phyloP scores from a whole-genome alignment of 2,797 vertebrate genomes.

The Rhinophrynus dorsalis region DNA sequence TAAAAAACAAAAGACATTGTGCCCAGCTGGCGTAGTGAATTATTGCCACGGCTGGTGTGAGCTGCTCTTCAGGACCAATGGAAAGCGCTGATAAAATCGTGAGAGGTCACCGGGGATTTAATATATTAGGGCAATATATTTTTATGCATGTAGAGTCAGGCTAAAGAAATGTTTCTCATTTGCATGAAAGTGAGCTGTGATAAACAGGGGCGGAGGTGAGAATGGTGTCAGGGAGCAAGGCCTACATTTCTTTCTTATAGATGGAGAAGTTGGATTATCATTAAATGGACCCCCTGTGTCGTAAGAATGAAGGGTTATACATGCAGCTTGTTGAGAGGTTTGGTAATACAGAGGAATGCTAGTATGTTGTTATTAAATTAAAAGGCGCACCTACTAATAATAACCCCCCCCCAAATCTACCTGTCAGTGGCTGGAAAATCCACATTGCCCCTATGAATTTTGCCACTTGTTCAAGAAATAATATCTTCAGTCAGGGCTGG shows the following conservation, averaged over 20 bases:
- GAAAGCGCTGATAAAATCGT: slow-evolving; percentile 3
- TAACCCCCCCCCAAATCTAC: too few species aligned
- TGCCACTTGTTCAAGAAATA: too few species aligned
- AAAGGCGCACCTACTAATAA: too few species aligned
- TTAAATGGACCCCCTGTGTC: slow-evolving; percentile 2
- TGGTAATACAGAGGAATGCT: too few species aligned
- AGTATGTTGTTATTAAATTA: too few species aligned
- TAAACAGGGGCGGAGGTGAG: slow-evolving; percentile 6
- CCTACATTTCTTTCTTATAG: slow-evolving; percentile 14
- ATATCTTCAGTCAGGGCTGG: too few species aligned
- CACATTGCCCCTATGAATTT: too few species aligned
- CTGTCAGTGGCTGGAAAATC: too few species aligned
- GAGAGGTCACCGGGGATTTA: not conserved
- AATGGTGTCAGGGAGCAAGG: not conserved
- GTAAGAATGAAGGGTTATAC: too few species aligned
- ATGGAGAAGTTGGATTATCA: slow-evolving; percentile 5
- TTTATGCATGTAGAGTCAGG: slow-evolving; percentile 10
- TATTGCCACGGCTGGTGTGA: slow-evolving; percentile 17
- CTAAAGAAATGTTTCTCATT: slow-evolving; percentile 26
- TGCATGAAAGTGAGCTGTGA: slow-evolving; percentile 18
- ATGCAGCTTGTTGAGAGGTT: too few species aligned
- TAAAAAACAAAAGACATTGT: slow-evolving; percentile 43
- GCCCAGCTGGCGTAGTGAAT: slow-evolving; percentile 49
- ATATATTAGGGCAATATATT: slow-evolving; percentile 11
- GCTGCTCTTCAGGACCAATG: not conserved